Evolutionary conservation across 2,113 vertebrate species (phyloP).

Genomic region (Calonectris borealis): DNA sequence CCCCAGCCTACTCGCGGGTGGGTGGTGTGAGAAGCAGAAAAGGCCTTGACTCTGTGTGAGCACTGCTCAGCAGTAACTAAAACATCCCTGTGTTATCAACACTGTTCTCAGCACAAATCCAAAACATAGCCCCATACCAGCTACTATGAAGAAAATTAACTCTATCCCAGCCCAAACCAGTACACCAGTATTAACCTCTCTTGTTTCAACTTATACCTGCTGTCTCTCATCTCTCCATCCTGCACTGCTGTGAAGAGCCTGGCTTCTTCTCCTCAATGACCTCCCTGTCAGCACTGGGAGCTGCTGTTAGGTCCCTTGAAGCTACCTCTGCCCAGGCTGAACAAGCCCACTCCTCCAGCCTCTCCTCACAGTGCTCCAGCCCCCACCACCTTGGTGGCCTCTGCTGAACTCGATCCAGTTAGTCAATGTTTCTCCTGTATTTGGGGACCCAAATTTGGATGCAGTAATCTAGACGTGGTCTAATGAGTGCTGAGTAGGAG

Average conservation of each 20-base stretch:
- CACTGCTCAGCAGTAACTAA: not conserved
- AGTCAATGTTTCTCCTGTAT: not conserved
- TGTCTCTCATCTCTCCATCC: not conserved
- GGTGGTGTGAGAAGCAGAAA: not conserved
- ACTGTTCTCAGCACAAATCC: not conserved
- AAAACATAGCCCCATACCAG: not conserved
- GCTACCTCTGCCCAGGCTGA: not conserved
- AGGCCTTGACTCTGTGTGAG: not conserved
- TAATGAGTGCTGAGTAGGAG: not conserved
- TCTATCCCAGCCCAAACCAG: not conserved
- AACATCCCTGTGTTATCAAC: not conserved
- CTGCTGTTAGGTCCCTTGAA: not conserved
- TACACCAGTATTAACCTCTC: not conserved
- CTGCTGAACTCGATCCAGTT: not conserved
- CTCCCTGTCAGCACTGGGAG: not conserved
- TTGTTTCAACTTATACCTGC: not conserved
- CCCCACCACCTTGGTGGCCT: not conserved
- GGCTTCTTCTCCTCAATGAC: rapidly evolving
- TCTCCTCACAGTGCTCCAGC: not conserved
- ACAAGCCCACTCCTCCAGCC: not conserved
- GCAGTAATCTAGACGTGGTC: not conserved
- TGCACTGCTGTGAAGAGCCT: not conserved
- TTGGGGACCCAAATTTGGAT: not conserved
- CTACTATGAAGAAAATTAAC: not conserved
- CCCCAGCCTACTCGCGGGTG: not conserved